Base-by-base conservation (phyloP, 2,888 invertebrate species). In the Thera obeliscata region DNA sequence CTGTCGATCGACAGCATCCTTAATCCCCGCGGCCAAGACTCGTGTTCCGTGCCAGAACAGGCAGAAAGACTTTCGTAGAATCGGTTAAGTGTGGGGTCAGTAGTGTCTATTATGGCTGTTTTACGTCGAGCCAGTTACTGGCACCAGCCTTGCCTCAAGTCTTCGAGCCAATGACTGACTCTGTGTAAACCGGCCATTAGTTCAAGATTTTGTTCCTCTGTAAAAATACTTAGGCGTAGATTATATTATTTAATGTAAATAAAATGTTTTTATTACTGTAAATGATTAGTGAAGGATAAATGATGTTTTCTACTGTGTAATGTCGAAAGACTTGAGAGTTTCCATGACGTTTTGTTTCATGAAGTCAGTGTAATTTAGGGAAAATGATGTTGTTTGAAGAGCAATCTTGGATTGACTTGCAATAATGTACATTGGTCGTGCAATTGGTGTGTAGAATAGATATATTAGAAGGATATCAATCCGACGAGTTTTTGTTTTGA, bases 131-230 rank as follows among this genome's bases (percentile, higher is more conserved):
- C 48, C 46, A 36, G 38, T 52, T 50, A 60, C 60, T 60, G 50
- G 49, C 50, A 5, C n/a, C 46, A 35, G 48, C 9, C 41, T 41
- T 41, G 6, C 41, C 50, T 22, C 50, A 7, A 50, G 12, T 59
- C 2, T 58, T 9, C n/a, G 8, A 43, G 61, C 48, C 48, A 55
- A 55, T 56, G 8, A 48, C 11, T 48, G 56, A 22, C 83, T 80
- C 38, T 56, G 83, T 85, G 48, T 56, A 56, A 61, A 61, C 54
- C 35, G 5, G 55, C 36, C 12, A 36, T 12, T 93, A 92, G 92
- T 88, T 90, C 81, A 90, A 88, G 87, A 84, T 84, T 92, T 93
- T 90, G 93, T 93, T 93, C 93, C 93, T 93, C 84, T 93, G 92
- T 93, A 93, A 89, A 89, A 88, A 87, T 81, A 85, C 79, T 79